Evolutionary conservation across 2,113 vertebrate species (phyloP).

Genomic region (Antechinus flavipes): DNA sequence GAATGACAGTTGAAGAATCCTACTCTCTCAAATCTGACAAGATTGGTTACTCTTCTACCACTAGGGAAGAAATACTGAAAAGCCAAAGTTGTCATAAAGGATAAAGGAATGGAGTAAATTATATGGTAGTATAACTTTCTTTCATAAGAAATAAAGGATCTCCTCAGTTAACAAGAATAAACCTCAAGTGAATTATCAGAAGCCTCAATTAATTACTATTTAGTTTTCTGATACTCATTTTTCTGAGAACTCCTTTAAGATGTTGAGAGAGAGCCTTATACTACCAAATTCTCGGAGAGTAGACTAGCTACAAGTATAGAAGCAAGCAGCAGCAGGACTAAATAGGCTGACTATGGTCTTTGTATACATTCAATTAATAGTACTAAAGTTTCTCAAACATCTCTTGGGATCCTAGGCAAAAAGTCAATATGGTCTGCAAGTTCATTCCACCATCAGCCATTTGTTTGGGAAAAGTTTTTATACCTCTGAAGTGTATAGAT

Average conservation of each 20-base stretch:
- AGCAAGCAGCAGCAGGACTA: not conserved
- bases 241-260: slow-evolving; percentile 24
- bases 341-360: not conserved
- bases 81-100: slow-evolving; percentile 26
- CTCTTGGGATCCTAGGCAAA: not conserved
- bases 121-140: not conserved
- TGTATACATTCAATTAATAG: slow-evolving; percentile 5
- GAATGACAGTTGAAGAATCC: slow-evolving; percentile 10
- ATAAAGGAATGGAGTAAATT: slow-evolving; percentile 24
- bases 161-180: slow-evolving; percentile 10
- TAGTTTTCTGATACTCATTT: slow-evolving; percentile 5
- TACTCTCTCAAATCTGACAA: not conserved
- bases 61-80: not conserved
- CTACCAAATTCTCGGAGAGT: not conserved
- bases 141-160: not conserved
- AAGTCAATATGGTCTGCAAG: not conserved
- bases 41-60: not conserved
- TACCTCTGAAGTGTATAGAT: not conserved
- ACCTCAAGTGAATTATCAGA: not conserved
- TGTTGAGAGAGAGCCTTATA: not conserved
- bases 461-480: not conserved
- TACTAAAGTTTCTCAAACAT: not conserved
- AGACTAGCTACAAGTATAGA: not conserved
- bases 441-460: not conserved
- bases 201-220: not conserved